phyloP scores from a whole-genome alignment of 2,888 invertebrate genomes.

The Melanargia galathea region DNA sequence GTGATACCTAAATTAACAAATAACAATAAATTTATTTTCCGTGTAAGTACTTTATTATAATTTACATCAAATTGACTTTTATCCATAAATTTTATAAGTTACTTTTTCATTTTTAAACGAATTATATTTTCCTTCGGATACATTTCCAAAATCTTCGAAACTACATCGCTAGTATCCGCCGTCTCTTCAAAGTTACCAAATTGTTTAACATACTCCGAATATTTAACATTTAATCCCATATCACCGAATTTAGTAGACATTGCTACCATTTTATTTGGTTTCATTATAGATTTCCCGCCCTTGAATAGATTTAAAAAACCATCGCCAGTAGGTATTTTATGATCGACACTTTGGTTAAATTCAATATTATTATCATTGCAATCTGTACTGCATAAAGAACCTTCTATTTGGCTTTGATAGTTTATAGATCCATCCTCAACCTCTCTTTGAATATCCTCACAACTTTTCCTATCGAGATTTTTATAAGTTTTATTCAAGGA shows the following conservation, averaged over 20 bases:
- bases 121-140: slow-evolving; percentile 60
- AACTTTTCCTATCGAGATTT: slow-evolving; percentile 63
- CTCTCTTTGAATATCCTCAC: slow-evolving; percentile 44
- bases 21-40: slow-evolving; percentile 17
- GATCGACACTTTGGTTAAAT: slow-evolving; percentile 8
- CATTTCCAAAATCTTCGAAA: slow-evolving; percentile 51
- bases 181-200: slow-evolving; percentile 41
- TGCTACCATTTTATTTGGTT: slow-evolving; percentile 41
- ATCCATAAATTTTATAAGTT: slow-evolving; percentile 8
- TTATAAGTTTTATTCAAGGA: slow-evolving; percentile 62
- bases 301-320: slow-evolving; percentile 57
- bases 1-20: no score
- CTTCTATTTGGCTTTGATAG: not conserved
- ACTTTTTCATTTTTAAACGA: slow-evolving; percentile 22
- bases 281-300: slow-evolving; percentile 21
- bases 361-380: not conserved
- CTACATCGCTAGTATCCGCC: slow-evolving; percentile 45
- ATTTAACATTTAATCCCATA: slow-evolving; percentile 63
- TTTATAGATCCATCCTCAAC: not conserved
- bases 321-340: slow-evolving; percentile 52
- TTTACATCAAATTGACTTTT: not conserved
- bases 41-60: not conserved
- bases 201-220: slow-evolving; percentile 56
- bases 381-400: not conserved
- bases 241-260: slow-evolving; percentile 64